Conservation (phyloP, 2,888 invertebrate species). For the Netelia melanura region DNA sequence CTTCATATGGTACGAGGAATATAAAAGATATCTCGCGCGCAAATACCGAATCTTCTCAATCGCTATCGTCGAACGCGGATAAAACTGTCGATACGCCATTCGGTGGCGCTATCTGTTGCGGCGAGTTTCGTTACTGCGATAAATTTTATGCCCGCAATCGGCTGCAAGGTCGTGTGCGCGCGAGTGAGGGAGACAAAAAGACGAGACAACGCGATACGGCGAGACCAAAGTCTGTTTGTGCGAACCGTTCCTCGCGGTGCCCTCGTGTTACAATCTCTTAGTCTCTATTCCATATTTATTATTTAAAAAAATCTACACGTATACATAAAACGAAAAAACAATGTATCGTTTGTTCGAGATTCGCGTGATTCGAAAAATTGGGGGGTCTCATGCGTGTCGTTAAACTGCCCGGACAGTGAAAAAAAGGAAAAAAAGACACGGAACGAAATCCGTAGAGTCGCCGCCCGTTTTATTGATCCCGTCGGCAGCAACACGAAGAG, state of each 20-base stretch:
- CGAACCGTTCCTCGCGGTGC: constrained; percentile 47
- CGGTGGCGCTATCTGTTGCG: constrained; percentile 63
- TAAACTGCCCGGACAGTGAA: not conserved
- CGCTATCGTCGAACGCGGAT: not conserved
- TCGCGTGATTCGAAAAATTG: not conserved
- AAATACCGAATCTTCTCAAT: too few relatives aligned
- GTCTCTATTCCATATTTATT: not conserved
- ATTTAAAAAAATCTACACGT: not conserved
- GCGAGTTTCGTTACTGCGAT: constrained; percentile 28
- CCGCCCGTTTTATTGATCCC: constrained; percentile 76
- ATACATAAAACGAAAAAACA: not conserved
- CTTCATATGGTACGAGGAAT: too few relatives aligned
- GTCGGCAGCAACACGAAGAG: constrained; percentile 74
- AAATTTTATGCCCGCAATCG: constrained; percentile 63
- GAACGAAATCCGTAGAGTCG: constrained; percentile 81
- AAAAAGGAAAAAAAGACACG: not conserved
- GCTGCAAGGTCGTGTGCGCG: constrained; percentile 58
- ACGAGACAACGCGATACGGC: constrained; percentile 15
- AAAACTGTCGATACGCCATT: constrained; percentile 60
- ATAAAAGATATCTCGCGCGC: too few relatives aligned
- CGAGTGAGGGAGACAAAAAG: constrained; percentile 8
- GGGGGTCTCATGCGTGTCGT: not conserved
- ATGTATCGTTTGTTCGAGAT: not conserved
- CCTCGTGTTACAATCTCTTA: constrained; percentile 38
- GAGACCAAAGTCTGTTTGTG: constrained; percentile 51